These are phyloP conservation scores for Nasonia longicornis DNA, from an alignment of 1,140 invertebrate genomes.

Conservation along the genomic window DNA sequence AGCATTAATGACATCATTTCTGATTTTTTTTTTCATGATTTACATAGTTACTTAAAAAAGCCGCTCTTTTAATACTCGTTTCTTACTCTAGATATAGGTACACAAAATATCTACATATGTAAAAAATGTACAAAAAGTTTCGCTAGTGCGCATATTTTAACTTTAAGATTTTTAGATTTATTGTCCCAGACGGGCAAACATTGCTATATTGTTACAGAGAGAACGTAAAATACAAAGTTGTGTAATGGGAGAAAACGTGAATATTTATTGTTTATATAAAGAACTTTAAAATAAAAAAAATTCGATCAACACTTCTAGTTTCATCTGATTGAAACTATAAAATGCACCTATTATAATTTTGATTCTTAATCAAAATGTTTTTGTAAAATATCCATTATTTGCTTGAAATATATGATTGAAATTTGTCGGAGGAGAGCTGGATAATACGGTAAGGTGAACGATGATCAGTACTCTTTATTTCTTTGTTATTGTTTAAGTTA, in stretches of 20 bases:
- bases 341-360: no score
- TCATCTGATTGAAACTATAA: no score
- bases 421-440: no score
- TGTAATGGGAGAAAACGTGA: slow-evolving; percentile 15
- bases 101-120: slow-evolving; percentile 15
- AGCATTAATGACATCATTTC: slow-evolving; percentile 25
- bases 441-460: no score
- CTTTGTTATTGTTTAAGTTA: no score
- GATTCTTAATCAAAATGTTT: no score
- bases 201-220: slow-evolving; percentile 21
- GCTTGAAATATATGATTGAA: no score
- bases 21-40: slow-evolving; percentile 19
- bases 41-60: slow-evolving; percentile 13
- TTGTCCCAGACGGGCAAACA: slow-evolving; percentile 19
- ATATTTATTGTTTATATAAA: slow-evolving; percentile 37
- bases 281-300: slow-evolving; percentile 5
- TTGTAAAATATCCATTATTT: no score
- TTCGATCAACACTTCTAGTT: neutral
- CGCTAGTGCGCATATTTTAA: slow-evolving; percentile 30
- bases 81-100: slow-evolving; percentile 28
- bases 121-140: slow-evolving; percentile 45
- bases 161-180: slow-evolving; percentile 38
- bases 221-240: slow-evolving; percentile 27
- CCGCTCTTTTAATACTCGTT: slow-evolving; percentile 45
- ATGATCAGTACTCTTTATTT: no score